Evolutionary conservation across 2,113 vertebrate genomes (phyloP).

Genomic region (Gasterosteus nipponicus): DNA sequence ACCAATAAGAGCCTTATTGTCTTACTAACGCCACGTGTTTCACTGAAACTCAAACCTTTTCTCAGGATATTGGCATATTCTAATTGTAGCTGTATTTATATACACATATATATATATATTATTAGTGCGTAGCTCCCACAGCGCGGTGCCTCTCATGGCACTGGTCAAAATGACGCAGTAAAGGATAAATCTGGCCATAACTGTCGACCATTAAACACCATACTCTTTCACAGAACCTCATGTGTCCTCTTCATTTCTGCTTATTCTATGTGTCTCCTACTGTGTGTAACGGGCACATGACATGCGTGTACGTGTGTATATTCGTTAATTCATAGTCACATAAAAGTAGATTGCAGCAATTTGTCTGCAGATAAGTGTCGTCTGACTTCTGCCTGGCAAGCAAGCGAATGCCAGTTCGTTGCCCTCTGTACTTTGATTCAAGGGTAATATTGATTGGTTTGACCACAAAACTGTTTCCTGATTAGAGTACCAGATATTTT

Average conservation of each 20-base stretch:
- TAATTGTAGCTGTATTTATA: constrained; percentile 64
- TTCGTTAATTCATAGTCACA: neutral
- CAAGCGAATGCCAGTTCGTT: neutral
- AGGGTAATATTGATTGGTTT: constrained; percentile 25
- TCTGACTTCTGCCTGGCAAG: neutral
- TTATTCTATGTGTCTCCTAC: neutral
- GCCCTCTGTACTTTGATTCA: constrained; percentile 29
- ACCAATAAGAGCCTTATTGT: constrained; percentile 43
- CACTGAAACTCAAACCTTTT: constrained; percentile 44
- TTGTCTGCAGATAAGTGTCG: constrained; percentile 6
- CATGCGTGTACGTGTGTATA: no score
- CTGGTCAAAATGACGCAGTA: constrained; percentile 45
- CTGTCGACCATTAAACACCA: constrained; percentile 67
- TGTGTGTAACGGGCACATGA: neutral
- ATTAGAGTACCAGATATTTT: constrained; percentile 10
- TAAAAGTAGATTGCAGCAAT: neutral
- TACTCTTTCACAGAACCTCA: constrained; percentile 52
- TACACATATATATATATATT: neutral
- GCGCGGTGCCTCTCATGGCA: constrained; percentile 29
- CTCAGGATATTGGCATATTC: constrained; percentile 65
- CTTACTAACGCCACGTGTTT: constrained; percentile 35
- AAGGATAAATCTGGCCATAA: constrained; percentile 52
- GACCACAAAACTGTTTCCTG: neutral
- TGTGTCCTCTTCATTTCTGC: constrained; percentile 41
- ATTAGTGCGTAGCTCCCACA: constrained; percentile 34